A percentile compares a stretch with the other conserved stretches of the same genome.
These are phyloP conservation scores for Morus bassanus DNA, from an alignment of 2,797 vertebrate genomes.

Conservation along the genomic window DNA sequence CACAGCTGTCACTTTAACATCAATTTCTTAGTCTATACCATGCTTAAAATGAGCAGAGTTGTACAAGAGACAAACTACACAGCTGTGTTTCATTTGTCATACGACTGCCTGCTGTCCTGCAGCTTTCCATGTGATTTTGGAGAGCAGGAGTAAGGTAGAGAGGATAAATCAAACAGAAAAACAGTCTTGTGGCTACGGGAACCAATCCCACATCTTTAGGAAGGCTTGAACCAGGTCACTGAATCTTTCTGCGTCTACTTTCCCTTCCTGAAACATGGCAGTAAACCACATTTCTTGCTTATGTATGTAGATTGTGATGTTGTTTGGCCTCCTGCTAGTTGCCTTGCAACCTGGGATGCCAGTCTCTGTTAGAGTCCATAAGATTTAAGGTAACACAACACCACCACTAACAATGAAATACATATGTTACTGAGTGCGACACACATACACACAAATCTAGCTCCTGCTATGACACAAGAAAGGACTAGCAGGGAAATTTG, in stretches of 20 bases:
- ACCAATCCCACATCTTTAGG: background rate
- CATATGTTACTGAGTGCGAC: background rate
- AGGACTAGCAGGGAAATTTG: background rate
- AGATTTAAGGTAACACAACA: background rate
- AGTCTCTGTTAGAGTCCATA: background rate
- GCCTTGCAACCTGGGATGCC: background rate
- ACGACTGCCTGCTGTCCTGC: background rate
- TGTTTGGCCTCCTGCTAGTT: background rate
- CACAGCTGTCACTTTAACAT: background rate
- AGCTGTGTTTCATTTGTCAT: background rate
- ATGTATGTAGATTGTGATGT: background rate
- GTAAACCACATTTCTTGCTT: background rate
- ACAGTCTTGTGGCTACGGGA: background rate
- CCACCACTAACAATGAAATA: background rate
- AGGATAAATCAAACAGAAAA: background rate
- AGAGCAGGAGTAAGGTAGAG: background rate
- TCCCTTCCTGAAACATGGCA: background rate
- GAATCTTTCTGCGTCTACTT: background rate
- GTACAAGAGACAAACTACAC: background rate
- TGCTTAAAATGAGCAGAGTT: background rate
- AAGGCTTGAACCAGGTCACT: background rate
- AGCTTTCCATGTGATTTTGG: background rate
- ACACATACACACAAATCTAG: background rate
- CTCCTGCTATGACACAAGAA: slow-evolving; percentile 10
- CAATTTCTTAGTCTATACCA: background rate